Evolutionary conservation across 2,888 invertebrate species (phyloP), one percentile per base, ranked within the genome.

Genomic region (Meghimatium bilineatum): DNA sequence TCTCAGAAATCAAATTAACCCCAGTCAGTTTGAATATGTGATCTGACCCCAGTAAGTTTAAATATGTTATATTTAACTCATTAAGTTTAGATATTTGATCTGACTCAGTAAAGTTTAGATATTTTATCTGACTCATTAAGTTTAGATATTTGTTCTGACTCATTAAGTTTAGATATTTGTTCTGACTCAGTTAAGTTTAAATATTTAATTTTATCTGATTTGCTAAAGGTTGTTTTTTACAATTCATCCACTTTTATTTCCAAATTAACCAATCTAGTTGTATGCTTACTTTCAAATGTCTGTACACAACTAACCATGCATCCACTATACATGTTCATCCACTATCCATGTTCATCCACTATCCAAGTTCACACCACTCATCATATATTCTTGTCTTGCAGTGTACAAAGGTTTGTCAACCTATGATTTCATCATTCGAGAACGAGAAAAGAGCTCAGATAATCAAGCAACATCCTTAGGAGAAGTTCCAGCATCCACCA

Each of bases 11-110:
- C n/a, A n/a, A n/a, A n/a, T n/a, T n/a, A n/a, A n/a, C n/a, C n/a
- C n/a, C n/a, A n/a, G n/a, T n/a, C n/a, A n/a, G n/a, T n/a, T n/a
- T n/a, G n/a, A n/a, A n/a, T n/a, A n/a, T n/a, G n/a, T n/a, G n/a
- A n/a, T n/a, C n/a, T n/a, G n/a, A n/a, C n/a, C n/a, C n/a, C n/a
- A n/a, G n/a, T n/a, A n/a, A n/a, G n/a, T n/a, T n/a, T n/a, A n/a
- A n/a, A n/a, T n/a, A n/a, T n/a, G n/a, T 88, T 93, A 93, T 86
- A 83, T 92, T 66, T 93, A 92, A 86, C 90, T 93, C 32, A 90
- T 93, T 93, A 88, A 91, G 93, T 91, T 38, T 14, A 36, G 8
- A 17, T 2, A n/a, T 17, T 12, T n/a, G 1, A 44, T 72, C 29
- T 52, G 26, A 44, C 6, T 12, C n/a, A n/a, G n/a, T n/a, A n/a